A percentile compares a stretch with the other conserved stretches of the same genome.
Conservation (phyloP, 2,888 invertebrate species). For the Chymomyza fuscimana region DNA sequence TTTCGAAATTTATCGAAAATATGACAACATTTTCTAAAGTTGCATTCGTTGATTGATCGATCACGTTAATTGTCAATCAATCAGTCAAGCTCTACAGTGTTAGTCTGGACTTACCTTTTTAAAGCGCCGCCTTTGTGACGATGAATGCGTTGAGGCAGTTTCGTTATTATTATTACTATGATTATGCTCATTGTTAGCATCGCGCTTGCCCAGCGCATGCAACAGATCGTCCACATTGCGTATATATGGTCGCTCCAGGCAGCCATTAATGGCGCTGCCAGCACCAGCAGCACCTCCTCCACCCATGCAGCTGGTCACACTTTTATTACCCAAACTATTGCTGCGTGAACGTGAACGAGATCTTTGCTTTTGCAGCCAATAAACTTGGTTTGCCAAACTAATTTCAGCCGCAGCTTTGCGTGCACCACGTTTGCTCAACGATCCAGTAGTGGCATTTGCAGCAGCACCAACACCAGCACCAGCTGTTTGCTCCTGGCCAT, state of each 20-base stretch:
- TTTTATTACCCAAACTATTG: slow-evolving; percentile 73
- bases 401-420: slow-evolving; percentile 75
- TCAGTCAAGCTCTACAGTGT: background rate
- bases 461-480: slow-evolving; percentile 30
- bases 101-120: slow-evolving; percentile 70
- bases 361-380: slow-evolving; percentile 75
- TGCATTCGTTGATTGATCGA: slow-evolving; percentile 45
- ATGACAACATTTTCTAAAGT: slow-evolving; percentile 42
- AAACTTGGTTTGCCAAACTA: slow-evolving; percentile 76
- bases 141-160: slow-evolving; percentile 66
- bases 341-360: slow-evolving; percentile 69
- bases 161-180: slow-evolving; percentile 28
- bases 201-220: slow-evolving; percentile 67
- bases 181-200: slow-evolving; percentile 47
- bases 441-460: slow-evolving; percentile 27
- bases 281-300: slow-evolving; percentile 27
- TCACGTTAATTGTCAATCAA: slow-evolving; percentile 21
- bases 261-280: slow-evolving; percentile 14
- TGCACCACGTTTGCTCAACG: slow-evolving; percentile 56
- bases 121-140: slow-evolving; percentile 69
- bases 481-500: slow-evolving; percentile 47
- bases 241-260: slow-evolving; percentile 63
- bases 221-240: slow-evolving; percentile 78
- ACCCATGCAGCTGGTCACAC: slow-evolving; percentile 57
- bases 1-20: background rate